Conservation (phyloP, 2,888 invertebrate genomes). For the Eumerus sabulonum region DNA sequence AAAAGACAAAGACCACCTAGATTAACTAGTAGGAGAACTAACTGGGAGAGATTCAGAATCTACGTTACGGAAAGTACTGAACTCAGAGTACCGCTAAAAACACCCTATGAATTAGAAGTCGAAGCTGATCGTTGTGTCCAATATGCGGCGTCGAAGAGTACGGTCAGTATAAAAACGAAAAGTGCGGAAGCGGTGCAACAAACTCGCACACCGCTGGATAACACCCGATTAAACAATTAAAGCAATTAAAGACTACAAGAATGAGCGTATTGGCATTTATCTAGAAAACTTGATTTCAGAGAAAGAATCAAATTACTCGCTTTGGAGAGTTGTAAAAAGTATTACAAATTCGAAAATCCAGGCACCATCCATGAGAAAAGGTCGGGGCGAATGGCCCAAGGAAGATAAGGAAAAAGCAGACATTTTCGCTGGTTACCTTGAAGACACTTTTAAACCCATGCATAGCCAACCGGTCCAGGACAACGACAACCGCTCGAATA, state of each 20-base stretch:
- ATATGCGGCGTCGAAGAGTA: neutral
- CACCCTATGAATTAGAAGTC: neutral
- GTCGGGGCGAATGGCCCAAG: neutral
- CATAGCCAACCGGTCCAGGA: neutral
- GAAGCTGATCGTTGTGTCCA: neutral
- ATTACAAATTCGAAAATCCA: neutral
- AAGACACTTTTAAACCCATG: slow-evolving; percentile 1
- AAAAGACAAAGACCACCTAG: too few species aligned
- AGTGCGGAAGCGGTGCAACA: too few species aligned
- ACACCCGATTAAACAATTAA: too few species aligned
- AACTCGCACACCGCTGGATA: too few species aligned
- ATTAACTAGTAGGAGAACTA: too few species aligned
- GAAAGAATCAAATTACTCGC: slow-evolving; percentile 1
- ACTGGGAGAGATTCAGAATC: too few species aligned
- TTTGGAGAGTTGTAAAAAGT: slow-evolving; percentile 2
- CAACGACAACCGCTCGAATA: too few species aligned
- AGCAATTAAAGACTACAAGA: too few species aligned
- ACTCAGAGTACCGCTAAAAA: neutral
- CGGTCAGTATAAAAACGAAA: neutral
- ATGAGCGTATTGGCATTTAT: neutral
- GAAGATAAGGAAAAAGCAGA: slow-evolving; percentile 6
- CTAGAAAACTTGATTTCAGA: neutral
- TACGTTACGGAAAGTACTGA: neutral
- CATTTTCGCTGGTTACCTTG: neutral
- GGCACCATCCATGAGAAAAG: neutral